These are phyloP conservation scores for Paradoxurus hermaphroditus DNA, from an alignment of 2,113 vertebrate genomes.

Conservation along the genomic window DNA sequence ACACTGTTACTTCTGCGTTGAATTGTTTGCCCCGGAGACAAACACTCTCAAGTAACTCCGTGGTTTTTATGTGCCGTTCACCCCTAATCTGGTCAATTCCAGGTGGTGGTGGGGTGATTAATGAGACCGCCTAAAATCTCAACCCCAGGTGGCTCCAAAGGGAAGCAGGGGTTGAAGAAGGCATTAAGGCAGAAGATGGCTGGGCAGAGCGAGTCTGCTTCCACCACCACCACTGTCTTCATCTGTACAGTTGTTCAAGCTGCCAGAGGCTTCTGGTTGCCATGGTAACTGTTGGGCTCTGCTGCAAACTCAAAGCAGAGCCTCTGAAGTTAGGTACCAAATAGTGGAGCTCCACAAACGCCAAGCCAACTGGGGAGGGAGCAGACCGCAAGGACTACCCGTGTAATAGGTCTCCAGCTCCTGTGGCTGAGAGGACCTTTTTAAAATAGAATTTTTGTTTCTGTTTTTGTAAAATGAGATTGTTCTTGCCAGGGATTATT, in stretches of 20 bases:
- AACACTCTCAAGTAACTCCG: background rate
- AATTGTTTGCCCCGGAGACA: background rate
- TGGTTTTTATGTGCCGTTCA: background rate
- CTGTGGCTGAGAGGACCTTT: background rate
- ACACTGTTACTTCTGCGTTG: constrained; percentile 8
- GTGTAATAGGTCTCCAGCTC: background rate
- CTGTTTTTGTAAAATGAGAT: background rate
- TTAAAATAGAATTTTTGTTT: background rate
- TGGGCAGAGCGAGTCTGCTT: constrained; percentile 22
- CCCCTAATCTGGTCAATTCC: background rate
- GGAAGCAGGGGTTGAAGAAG: constrained; percentile 21
- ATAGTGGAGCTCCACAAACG: background rate
- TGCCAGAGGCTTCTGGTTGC: constrained; percentile 71
- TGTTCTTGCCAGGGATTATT: background rate
- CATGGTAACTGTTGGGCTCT: constrained; percentile 64
- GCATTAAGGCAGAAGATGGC: constrained; percentile 45
- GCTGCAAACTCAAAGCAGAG: constrained; percentile 61
- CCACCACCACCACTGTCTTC: background rate
- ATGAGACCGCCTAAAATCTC: background rate
- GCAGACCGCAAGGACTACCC: background rate
- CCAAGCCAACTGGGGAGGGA: background rate
- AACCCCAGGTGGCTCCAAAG: background rate
- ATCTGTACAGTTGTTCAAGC: constrained; percentile 48
- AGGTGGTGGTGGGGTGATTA: constrained; percentile 36
- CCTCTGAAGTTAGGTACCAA: constrained; percentile 68